Evolutionary conservation across 2,797 vertebrate species (phyloP).

Genomic region (Halcyon smyrnensis): DNA sequence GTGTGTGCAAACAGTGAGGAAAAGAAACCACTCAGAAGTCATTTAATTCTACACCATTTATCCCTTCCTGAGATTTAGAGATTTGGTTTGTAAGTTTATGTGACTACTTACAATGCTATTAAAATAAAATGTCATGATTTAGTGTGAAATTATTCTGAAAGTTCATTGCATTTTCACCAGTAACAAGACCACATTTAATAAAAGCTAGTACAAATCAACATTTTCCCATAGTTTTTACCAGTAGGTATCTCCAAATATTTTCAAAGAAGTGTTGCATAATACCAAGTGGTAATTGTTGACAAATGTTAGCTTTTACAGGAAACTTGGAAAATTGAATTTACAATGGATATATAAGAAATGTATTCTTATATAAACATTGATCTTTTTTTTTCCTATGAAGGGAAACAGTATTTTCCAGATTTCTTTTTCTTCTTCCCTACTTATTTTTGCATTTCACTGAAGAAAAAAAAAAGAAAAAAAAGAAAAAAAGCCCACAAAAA

Average conservation of each 20-base stretch:
- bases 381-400: neutral
- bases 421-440: neutral
- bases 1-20: neutral
- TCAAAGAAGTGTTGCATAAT: neutral
- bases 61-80: constrained; percentile 4
- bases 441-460: neutral
- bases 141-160: constrained; percentile 4
- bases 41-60: neutral
- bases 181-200: neutral
- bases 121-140: neutral
- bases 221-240: constrained; percentile 25
- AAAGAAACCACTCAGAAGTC: neutral
- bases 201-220: neutral
- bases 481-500: too few relatives aligned
- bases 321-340: neutral
- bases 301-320: constrained; percentile 9
- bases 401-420: neutral
- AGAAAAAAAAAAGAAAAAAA: neutral
- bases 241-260: constrained; percentile 33
- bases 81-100: neutral
- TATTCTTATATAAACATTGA: neutral
- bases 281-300: constrained; percentile 15
- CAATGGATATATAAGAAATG: neutral
- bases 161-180: neutral
- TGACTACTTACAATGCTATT: neutral